Evolutionary conservation across 2,797 vertebrate species (phyloP).

Genomic region (Chelon auratus): DNA sequence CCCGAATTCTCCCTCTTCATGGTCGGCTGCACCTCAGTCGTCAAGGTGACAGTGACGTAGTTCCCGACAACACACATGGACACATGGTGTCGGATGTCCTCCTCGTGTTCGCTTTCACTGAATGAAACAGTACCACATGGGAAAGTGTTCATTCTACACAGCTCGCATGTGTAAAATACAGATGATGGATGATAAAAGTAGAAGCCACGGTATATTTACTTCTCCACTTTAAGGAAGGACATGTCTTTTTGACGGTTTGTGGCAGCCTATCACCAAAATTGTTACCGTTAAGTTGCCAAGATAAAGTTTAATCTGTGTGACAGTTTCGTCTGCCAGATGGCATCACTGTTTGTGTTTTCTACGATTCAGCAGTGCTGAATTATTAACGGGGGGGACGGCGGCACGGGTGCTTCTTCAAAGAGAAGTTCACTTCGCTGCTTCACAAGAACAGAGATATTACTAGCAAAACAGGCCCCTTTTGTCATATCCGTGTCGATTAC

Average conservation of each 20-base stretch:
- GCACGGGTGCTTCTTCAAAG: constrained; percentile 60
- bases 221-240: constrained; percentile 25
- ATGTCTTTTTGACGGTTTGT: constrained; percentile 10
- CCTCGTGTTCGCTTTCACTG: constrained; percentile 73
- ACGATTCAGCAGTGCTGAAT: constrained; percentile 71
- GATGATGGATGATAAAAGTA: not conserved
- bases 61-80: constrained; percentile 36
- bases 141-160: constrained; percentile 34
- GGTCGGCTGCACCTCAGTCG: constrained; percentile 59
- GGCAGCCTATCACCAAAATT: constrained; percentile 23
- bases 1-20: constrained; percentile 37
- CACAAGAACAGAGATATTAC: constrained; percentile 69
- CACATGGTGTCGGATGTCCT: constrained; percentile 68
- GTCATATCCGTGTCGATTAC: constrained; percentile 52
- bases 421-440: constrained; percentile 75
- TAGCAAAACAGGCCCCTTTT: constrained; percentile 44
- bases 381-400: constrained; percentile 81
- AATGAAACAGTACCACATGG: constrained; percentile 36
- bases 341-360: constrained; percentile 77
- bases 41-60: constrained; percentile 67
- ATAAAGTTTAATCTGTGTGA: constrained; percentile 72
- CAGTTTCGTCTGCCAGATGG: constrained; percentile 80
- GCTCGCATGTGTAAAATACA: not conserved
- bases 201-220: constrained; percentile 19
- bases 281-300: constrained; percentile 54